Conservation (phyloP, 2,797 vertebrate genomes). For the Rhinichthys osculus region DNA sequence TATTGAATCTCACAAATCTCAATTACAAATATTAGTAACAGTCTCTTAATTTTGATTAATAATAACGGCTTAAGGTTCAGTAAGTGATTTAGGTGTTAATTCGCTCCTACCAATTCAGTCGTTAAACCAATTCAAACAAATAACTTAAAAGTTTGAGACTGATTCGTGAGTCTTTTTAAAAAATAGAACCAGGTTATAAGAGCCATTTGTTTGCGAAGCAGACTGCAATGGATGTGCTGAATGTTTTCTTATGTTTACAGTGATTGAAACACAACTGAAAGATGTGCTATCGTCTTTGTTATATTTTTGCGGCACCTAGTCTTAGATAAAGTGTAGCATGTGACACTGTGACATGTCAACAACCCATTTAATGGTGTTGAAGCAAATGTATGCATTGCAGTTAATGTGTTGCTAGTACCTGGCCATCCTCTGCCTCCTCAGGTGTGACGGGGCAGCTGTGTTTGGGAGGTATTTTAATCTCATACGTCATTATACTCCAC, state of each 20-base stretch:
- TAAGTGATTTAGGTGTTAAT: not conserved
- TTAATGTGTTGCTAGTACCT: constrained; percentile 76
- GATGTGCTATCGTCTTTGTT: not conserved
- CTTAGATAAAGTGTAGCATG: not conserved
- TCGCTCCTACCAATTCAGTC: not conserved
- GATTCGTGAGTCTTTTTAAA: not conserved
- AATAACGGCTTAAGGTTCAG: not conserved
- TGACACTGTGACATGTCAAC: not conserved
- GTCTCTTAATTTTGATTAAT: not conserved
- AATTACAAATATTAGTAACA: not conserved
- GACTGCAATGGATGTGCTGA: not conserved
- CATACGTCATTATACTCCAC: constrained; percentile 99
- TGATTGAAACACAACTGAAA: not conserved
- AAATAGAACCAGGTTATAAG: not conserved
- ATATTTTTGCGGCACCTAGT: not conserved
- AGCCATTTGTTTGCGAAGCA: not conserved
- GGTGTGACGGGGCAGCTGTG: constrained; percentile 87
- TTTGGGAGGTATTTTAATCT: constrained; percentile 94
- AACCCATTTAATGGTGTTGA: not conserved
- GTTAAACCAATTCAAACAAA: not conserved
- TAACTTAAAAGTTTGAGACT: not conserved
- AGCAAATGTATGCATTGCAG: not conserved
- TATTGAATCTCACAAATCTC: not conserved
- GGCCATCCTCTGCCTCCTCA: constrained; percentile 88
- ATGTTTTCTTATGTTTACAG: not conserved